Evolutionary conservation across 2,113 vertebrate species (phyloP).

Genomic region (Toxotes jaculatrix): DNA sequence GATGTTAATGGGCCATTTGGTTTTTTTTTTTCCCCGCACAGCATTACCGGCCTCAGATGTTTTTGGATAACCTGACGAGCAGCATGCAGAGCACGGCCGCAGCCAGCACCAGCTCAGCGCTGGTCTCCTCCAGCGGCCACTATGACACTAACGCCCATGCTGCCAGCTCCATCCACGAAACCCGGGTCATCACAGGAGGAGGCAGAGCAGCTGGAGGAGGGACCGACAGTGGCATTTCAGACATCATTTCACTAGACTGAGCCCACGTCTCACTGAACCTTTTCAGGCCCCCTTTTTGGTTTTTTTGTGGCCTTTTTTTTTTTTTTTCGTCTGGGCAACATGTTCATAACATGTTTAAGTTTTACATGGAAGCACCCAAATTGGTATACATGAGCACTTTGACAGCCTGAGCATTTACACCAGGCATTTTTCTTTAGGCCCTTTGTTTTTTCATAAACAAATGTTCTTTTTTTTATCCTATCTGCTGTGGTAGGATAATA

Average conservation of each 20-base stretch:
- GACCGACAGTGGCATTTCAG: constrained; percentile 82
- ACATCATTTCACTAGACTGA: constrained; percentile 96
- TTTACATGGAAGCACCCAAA: constrained; percentile 2
- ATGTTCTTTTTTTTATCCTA: not conserved
- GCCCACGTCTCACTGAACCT: constrained; percentile 11
- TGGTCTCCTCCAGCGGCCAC: constrained; percentile 88
- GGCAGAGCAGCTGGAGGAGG: constrained; percentile 61
- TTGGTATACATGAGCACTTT: constrained; percentile 31
- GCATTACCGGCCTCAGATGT: constrained; percentile 97
- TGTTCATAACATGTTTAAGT: not conserved
- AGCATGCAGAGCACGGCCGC: constrained; percentile 87
- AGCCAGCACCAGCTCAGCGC: constrained; percentile 85
- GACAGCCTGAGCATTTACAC: constrained; percentile 9
- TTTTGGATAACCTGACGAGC: constrained; percentile 94
- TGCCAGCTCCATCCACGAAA: constrained; percentile 87
- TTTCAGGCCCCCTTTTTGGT: constrained; percentile 22
- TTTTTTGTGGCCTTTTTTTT: constrained; percentile 22
- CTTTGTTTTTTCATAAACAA: not conserved
- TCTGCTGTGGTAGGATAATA: not conserved
- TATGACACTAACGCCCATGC: constrained; percentile 82
- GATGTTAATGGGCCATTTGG: too few relatives aligned
- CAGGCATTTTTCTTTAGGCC: not conserved
- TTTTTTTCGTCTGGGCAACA: constrained; percentile 1
- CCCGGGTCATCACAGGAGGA: constrained; percentile 86
- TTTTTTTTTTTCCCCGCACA: constrained; percentile 58